These are phyloP conservation scores for Paramisgurnus dabryanus DNA, from an alignment of 2,113 vertebrate species.

Conservation along the genomic window DNA sequence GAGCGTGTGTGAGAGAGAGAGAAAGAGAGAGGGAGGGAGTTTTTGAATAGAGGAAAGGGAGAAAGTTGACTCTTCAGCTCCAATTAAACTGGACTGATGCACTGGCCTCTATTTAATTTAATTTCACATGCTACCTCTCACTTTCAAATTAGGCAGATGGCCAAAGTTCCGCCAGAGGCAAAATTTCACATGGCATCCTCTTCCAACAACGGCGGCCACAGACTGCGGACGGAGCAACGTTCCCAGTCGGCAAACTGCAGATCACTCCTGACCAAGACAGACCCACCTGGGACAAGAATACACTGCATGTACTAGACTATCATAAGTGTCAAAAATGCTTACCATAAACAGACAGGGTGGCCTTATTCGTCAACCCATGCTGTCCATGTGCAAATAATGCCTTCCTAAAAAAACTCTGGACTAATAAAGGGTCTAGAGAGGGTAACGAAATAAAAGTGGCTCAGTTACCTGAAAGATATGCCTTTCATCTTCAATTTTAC, in stretches of 20 bases:
- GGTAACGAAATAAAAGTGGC: slow-evolving; percentile 57
- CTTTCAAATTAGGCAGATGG: slow-evolving; percentile 62
- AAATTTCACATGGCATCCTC: slow-evolving; percentile 49
- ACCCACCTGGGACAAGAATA: slow-evolving; percentile 37
- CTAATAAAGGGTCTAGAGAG: slow-evolving; percentile 67
- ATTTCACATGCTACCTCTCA: slow-evolving; percentile 61
- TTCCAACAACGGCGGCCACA: slow-evolving; percentile 10
- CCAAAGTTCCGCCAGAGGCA: slow-evolving; percentile 48
- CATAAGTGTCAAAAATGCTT: slow-evolving; percentile 12
- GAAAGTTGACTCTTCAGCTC: slow-evolving; percentile 31
- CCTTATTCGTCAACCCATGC: slow-evolving; percentile 49
- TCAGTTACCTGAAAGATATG: slow-evolving; percentile 72
- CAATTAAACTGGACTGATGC: slow-evolving; percentile 50
- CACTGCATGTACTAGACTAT: neutral
- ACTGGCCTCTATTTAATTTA: slow-evolving; percentile 55
- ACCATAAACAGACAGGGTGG: slow-evolving; percentile 68
- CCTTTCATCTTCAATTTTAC: slow-evolving; percentile 72
- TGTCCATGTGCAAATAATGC: slow-evolving; percentile 54
- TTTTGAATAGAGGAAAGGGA: slow-evolving; percentile 22
- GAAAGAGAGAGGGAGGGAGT: neutral
- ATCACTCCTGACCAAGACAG: slow-evolving; percentile 26
- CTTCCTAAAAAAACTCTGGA: slow-evolving; percentile 50
- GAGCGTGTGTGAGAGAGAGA: neutral
- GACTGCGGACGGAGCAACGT: slow-evolving; percentile 20
- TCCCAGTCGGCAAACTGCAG: slow-evolving; percentile 24